Base-by-base conservation (phyloP, 2,113 vertebrate genomes). In the Clinocottus analis region DNA sequence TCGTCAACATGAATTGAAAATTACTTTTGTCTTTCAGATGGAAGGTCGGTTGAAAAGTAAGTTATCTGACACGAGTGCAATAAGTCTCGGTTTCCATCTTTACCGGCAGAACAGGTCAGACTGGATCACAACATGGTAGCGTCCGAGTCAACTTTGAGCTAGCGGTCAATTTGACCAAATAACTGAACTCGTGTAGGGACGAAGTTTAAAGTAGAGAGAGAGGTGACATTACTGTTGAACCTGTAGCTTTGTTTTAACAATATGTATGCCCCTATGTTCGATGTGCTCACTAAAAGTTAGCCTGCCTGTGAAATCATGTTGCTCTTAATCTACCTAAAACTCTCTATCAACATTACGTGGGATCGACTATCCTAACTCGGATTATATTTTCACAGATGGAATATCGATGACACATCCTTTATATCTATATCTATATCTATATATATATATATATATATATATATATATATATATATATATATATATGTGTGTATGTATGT, bases 41-140 rank as follows among this genome's bases (percentile, higher is more conserved):
- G 93, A 83, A 87, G 82, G 80, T 43, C 58, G 0, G 77, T 85
- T 86, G 84, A 80, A 67, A 53, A 61, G 27, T 55, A 35, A 37
- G 66, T 74, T 72, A 60, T 84, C 29, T 56, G 61, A 80, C 80
- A 84, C 67, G 80, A 82, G 72, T 72, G 80, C 85, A 84, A n/a
- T 45, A 62, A 84, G 67, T 71, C 67, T 14, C 33, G 25, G 75
- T 88, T 47, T 51, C 55, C 37, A 80, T 75, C 73, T 83, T 77
- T 76, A 72, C 45, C n/a, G n/a, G n/a, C 63, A 61, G 61, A 90
- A 77, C 85, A 90, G 89, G 90, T 93, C 62, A 85, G 92, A 56
- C 43, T 10, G 55, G 35, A 49, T 4, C 25, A 35, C 33, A 11
- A 35, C 13, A 33, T 43, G 39, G 39, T 41, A 41, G 39, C 39